Percentiles rank a stretch among this genome's conserved stretches.
Conservation (phyloP, 2,888 invertebrate genomes). For the Glyphotaelius pellucidus region DNA sequence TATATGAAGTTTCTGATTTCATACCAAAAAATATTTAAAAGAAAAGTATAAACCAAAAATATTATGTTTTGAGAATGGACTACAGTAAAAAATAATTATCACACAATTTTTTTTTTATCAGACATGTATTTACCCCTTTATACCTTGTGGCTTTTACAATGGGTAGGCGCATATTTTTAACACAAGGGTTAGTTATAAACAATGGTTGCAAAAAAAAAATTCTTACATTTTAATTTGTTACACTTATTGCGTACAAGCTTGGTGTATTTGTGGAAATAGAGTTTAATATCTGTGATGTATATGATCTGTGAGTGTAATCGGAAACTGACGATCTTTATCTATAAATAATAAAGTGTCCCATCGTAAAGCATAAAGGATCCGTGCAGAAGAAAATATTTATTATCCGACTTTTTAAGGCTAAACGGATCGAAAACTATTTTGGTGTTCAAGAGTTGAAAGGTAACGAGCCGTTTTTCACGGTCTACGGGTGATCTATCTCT, state of each 20-base stretch:
- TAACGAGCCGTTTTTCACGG: not conserved
- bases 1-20: no score
- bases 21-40: no score
- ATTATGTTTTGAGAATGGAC: no score
- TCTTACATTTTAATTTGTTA: no score
- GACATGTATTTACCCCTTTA: not conserved
- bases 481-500: not conserved
- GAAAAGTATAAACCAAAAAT: no score
- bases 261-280: not conserved
- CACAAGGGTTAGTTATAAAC: no score
- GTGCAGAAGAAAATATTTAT: not conserved
- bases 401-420: not conserved
- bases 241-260: not conserved
- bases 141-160: no score
- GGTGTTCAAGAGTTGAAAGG: not conserved
- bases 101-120: no score
- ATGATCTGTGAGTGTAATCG: not conserved
- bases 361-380: not conserved
- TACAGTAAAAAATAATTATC: no score
- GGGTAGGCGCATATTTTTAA: no score
- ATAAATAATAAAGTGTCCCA: not conserved
- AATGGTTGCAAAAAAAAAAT: no score
- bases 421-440: not conserved
- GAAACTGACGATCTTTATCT: not conserved
- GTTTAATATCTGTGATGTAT: not conserved